Percentiles rank a stretch among this genome's conserved stretches.
Evolutionary conservation across 2,113 vertebrate species (phyloP).

Genomic region (Hippocampus abdominalis): DNA sequence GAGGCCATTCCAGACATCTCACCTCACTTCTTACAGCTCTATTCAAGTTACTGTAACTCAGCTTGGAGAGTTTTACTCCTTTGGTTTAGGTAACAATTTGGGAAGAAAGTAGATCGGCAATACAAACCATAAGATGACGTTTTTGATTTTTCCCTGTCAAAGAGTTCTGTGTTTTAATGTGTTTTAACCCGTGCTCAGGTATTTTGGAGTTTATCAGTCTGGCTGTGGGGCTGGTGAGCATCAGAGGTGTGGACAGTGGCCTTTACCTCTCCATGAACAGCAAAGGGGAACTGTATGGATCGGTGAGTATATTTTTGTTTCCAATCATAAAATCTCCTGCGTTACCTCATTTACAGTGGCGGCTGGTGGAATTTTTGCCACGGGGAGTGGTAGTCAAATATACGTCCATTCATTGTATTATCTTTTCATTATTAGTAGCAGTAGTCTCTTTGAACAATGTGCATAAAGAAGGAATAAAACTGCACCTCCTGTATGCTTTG

Average conservation of each 20-base stretch:
- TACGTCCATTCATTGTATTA: too few relatives aligned
- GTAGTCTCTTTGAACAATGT: too few relatives aligned
- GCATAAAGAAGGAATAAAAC: too few relatives aligned
- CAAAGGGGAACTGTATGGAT: slow-evolving; percentile 91
- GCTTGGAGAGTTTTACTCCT: background rate
- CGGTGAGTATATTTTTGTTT: slow-evolving; percentile 77
- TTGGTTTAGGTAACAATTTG: background rate
- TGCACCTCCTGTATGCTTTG: too few relatives aligned
- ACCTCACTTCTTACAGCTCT: slow-evolving; percentile 1
- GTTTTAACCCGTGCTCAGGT: slow-evolving; percentile 69
- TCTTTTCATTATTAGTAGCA: too few relatives aligned
- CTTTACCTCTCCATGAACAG: slow-evolving; percentile 97
- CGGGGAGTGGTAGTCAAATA: too few relatives aligned
- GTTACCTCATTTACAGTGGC: background rate
- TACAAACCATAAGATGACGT: background rate
- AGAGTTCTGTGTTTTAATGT: background rate
- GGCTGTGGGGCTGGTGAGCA: slow-evolving; percentile 97
- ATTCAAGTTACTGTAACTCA: background rate
- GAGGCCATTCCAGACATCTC: slow-evolving; percentile 20
- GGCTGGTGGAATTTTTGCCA: too few relatives aligned
- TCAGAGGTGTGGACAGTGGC: slow-evolving; percentile 97
- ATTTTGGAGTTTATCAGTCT: slow-evolving; percentile 99
- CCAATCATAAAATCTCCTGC: background rate
- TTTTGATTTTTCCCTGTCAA: background rate
- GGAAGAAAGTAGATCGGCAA: background rate